These are phyloP conservation scores for Megaptera novaeangliae DNA, from an alignment of 2,113 vertebrate species.

Conservation along the genomic window DNA sequence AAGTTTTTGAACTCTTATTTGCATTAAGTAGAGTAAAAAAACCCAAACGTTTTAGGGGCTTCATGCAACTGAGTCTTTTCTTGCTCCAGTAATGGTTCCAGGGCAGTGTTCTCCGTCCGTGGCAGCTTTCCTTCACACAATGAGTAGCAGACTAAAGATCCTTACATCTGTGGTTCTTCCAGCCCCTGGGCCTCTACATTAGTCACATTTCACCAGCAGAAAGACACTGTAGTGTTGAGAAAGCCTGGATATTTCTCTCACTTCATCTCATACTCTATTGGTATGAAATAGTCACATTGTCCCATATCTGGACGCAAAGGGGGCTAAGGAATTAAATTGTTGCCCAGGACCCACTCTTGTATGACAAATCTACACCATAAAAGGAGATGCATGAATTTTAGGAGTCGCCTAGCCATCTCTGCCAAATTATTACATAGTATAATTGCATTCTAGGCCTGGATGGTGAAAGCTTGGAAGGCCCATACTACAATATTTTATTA, in stretches of 20 bases:
- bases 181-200: not conserved
- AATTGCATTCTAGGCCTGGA: not conserved
- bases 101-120: not conserved
- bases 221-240: not conserved
- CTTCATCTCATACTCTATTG: not conserved
- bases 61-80: not conserved
- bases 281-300: not conserved
- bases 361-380: not conserved
- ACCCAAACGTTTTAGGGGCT: not conserved
- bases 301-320: not conserved
- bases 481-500: not conserved
- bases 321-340: not conserved
- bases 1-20: not conserved
- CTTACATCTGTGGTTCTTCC: not conserved
- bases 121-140: not conserved
- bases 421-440: not conserved
- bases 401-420: not conserved
- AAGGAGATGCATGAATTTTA: not conserved
- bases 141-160: not conserved
- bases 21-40: not conserved
- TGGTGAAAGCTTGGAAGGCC: not conserved
- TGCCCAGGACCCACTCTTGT: not conserved
- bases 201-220: not conserved
- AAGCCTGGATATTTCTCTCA: not conserved
- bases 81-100: not conserved